These are phyloP conservation scores for Odontomyia ornata DNA, from an alignment of 2,888 invertebrate species.

Conservation along the genomic window DNA sequence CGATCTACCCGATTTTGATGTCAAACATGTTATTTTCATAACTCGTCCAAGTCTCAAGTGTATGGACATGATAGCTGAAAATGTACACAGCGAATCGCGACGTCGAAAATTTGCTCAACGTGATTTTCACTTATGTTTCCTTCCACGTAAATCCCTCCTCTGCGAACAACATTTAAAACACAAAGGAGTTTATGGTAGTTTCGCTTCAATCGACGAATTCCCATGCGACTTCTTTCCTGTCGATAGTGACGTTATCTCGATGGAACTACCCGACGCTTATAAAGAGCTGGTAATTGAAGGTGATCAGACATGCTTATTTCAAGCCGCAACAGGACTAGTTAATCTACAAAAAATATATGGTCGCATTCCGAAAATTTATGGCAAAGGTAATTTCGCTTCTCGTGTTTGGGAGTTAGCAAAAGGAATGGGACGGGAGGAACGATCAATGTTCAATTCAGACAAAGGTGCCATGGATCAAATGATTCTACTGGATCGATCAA, in stretches of 20 bases:
- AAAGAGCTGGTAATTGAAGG: constrained; percentile 88
- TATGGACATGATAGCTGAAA: constrained; percentile 87
- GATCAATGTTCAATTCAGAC: constrained; percentile 61
- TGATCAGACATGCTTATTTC: constrained; percentile 87
- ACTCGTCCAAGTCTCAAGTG: constrained; percentile 80
- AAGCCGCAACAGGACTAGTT: constrained; percentile 86
- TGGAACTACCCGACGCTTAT: constrained; percentile 85
- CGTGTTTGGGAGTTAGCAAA: constrained; percentile 89
- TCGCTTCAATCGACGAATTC: constrained; percentile 83
- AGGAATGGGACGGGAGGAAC: constrained; percentile 74
- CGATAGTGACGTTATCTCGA: constrained; percentile 90
- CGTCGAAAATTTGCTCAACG: constrained; percentile 64
- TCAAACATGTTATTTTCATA: constrained; percentile 88
- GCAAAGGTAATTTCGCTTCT: constrained; percentile 87
- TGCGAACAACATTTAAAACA: constrained; percentile 88
- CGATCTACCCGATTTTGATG: constrained; percentile 74
- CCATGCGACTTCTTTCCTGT: constrained; percentile 89
- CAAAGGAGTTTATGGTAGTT: constrained; percentile 80
- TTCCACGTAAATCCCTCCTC: constrained; percentile 85
- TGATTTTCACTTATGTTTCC: constrained; percentile 88
- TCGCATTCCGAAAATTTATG: constrained; percentile 86
- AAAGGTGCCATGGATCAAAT: constrained; percentile 85
- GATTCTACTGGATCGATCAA: constrained; percentile 86
- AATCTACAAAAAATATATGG: constrained; percentile 89
- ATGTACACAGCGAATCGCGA: constrained; percentile 65